Base-by-base conservation (phyloP, 2,888 invertebrate genomes). In the Pharmacophagus antenor region DNA sequence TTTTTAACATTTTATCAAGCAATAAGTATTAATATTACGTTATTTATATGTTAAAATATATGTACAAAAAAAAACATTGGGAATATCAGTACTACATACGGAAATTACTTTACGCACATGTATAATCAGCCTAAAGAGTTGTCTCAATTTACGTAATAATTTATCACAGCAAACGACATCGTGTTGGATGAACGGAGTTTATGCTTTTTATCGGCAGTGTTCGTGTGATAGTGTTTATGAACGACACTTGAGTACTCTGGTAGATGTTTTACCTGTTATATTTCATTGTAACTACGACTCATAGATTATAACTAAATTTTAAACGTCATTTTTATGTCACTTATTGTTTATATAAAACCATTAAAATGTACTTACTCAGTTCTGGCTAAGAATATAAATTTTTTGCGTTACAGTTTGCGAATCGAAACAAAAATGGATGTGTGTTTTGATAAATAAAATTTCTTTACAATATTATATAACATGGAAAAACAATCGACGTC, bases 121-220 rank as follows among this genome's bases (percentile, higher is more conserved):
- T 42, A 61, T 56, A 61, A 52, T 42, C 56, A 51, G 37, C 56
- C 56, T 56, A 56, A 61, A 23, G 47, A 37, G 37, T 21, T 52
- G 52, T 50, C 56, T 65, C 61, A 56, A 64, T 67, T 69, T 69
- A 68, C 65, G 65, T 68, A 69, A 69, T 62, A 59, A 63, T 66
- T 67, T 69, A 68, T 67, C 68, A 61, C 53, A 63, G 37, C 27
- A 57, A 53, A 37, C 54, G 42, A 58, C 58, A 65, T 61, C 64
- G 37, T n/a, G 65, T 65, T 66, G 67, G 65, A 57, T 50, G 31
- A 49, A 56, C 62, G 49, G 53, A 62, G 61, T 51, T 53, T 64
- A 63, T 56, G 62, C 55, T 59, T 58, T 55, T 51, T 56, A 55
- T 37, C 41, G 51, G 22, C 61, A 56, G 61, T 56, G 61, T 61